Conservation (phyloP, 2,797 vertebrate genomes). For the Chelon labrosus region DNA sequence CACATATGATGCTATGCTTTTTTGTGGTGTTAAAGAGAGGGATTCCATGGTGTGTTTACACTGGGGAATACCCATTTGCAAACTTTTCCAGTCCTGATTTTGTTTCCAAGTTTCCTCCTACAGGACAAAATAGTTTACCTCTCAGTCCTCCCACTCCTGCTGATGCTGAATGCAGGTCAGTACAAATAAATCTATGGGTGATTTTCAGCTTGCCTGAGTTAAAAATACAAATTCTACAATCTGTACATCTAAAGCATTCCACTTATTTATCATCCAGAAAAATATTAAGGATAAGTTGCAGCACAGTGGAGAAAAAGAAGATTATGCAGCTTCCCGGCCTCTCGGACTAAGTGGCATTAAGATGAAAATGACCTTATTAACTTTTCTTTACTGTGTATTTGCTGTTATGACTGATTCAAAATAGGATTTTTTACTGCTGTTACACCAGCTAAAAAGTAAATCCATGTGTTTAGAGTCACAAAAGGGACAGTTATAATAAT, state of each 20-base stretch:
- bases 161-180: constrained; percentile 44
- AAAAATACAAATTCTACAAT: background rate
- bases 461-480: background rate
- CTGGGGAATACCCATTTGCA: constrained; percentile 37
- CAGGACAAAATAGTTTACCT: constrained; percentile 22
- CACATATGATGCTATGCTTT: constrained; percentile 4
- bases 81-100: constrained; percentile 36
- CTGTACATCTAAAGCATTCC: background rate
- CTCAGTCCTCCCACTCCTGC: constrained; percentile 10
- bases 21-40: background rate
- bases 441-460: background rate
- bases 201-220: too few relatives aligned
- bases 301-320: constrained; percentile 10
- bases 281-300: constrained; percentile 10
- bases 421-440: too few relatives aligned
- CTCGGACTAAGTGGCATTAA: background rate
- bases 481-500: background rate
- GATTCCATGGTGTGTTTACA: constrained; percentile 35
- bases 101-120: constrained; percentile 36
- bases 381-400: background rate
- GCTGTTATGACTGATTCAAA: too few relatives aligned
- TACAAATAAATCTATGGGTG: constrained; percentile 19
- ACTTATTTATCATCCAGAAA: background rate
- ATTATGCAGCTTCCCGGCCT: constrained; percentile 12
- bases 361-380: background rate